Base-by-base conservation (phyloP, 2,797 vertebrate species). In the Lepidocolaptes lacrymiger region DNA sequence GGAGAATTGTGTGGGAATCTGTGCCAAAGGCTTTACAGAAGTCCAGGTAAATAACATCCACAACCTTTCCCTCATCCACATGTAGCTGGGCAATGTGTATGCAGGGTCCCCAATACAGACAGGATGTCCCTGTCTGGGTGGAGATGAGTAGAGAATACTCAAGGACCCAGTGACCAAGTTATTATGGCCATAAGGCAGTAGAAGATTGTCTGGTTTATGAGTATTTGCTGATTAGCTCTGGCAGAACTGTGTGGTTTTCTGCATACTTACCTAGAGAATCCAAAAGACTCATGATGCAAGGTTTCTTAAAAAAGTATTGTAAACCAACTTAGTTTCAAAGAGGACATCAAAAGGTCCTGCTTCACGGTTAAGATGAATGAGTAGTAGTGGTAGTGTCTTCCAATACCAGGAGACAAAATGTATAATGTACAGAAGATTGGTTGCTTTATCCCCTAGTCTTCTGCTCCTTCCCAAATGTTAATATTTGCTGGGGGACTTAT, bases 401-500 rank as follows among this genome's bases (percentile, higher is more conserved):
- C 39, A 82, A n/a, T 34, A 76, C 10, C 71, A 72, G 67, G 51
- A 71, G 55, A 86, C 11, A 86, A 86, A 66, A 84, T 30, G 3
- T 37, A 34, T 43, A 63, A 81, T 23, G 23, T 48, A 51, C 7
- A 83, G 68, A 62, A 69, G 48, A 41, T 26, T 81, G 36, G 48
- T 58, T 89, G 54, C n/a, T 81, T 93, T 86, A 86, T 61, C 39
- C 26, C 16, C 6, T 19, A 78, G 22, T 83, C 36, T 90, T 58
- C 49, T 88, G 39, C 26, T 76, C 21, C 59, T 86, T 78, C 26
- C 34, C 39, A 95, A 95, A 96, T 93, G 83, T 86, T 88, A 97
- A 93, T 86, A 56, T 75, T 94, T 91, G 82, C 87, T 95, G 64
- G 56, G 94, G 85, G 67, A 80, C 56, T 83, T 54, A 18, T 62